These are phyloP conservation scores for Thalpophila matura DNA, from an alignment of 2,888 invertebrate species.

Conservation along the genomic window DNA sequence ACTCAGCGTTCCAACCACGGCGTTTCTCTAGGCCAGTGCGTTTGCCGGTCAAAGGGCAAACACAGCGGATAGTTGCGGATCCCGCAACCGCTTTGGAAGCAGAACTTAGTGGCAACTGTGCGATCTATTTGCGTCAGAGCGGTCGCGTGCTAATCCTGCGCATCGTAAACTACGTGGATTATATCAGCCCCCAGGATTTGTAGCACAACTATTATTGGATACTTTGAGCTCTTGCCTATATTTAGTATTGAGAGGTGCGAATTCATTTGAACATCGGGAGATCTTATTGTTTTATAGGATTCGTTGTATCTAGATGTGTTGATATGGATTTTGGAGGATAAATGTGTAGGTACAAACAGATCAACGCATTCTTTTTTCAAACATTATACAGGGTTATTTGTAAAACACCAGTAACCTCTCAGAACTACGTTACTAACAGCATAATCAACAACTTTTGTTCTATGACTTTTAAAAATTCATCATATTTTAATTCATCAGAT, in stretches of 20 bases:
- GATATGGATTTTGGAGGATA: neutral
- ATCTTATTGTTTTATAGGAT: slow-evolving; percentile 24
- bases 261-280: slow-evolving; percentile 20
- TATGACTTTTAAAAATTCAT: no score
- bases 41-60: slow-evolving; percentile 77
- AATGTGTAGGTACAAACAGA: no score
- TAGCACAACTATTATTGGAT: slow-evolving; percentile 48
- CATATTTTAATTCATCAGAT: no score
- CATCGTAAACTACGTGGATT: slow-evolving; percentile 55
- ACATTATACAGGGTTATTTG: no score
- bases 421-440: no score
- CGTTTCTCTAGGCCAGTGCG: slow-evolving; percentile 62
- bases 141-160: slow-evolving; percentile 59
- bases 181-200: slow-evolving; percentile 53
- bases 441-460: no score
- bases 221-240: slow-evolving; percentile 26
- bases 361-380: no score
- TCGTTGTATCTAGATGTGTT: slow-evolving; percentile 17
- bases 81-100: slow-evolving; percentile 72
- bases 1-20: neutral
- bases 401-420: no score
- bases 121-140: slow-evolving; percentile 78
- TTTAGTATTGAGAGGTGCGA: slow-evolving; percentile 29
- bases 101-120: slow-evolving; percentile 67
- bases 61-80: slow-evolving; percentile 70